These are phyloP conservation scores for Coronaproctus castanopsis DNA, from an alignment of 2,888 invertebrate species.

Conservation along the genomic window DNA sequence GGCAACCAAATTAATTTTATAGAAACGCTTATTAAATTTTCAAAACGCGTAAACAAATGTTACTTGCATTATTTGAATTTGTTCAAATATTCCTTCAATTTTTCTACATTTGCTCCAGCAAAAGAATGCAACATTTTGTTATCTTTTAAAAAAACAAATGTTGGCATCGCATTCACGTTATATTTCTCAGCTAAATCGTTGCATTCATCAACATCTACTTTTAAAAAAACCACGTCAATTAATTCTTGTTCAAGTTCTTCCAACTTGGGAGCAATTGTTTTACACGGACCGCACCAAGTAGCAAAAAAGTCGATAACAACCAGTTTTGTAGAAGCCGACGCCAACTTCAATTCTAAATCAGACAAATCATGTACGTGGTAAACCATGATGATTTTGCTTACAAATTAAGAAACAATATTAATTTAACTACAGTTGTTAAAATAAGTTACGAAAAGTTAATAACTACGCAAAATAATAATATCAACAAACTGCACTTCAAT, in stretches of 20 bases:
- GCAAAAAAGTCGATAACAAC: constrained; percentile 81
- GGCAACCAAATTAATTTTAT: too few species aligned
- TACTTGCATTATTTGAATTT: constrained; percentile 37
- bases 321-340: constrained; percentile 52
- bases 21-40: too few species aligned
- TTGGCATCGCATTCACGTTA: constrained; percentile 69
- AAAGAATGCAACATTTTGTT: constrained; percentile 44
- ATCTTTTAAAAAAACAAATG: constrained; percentile 67
- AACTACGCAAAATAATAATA: too few species aligned
- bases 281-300: constrained; percentile 85
- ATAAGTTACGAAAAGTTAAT: too few species aligned
- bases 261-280: constrained; percentile 62
- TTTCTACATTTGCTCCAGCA: constrained; percentile 57
- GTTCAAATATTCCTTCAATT: constrained; percentile 38
- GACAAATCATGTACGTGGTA: too few species aligned
- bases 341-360: constrained; percentile 48
- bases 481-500: too few species aligned
- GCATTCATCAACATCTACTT: constrained; percentile 70
- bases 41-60: too few species aligned
- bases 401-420: too few species aligned
- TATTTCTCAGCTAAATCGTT: constrained; percentile 62
- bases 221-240: constrained; percentile 31
- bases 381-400: too few species aligned
- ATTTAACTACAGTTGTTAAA: too few species aligned
- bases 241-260: constrained; percentile 36